phyloP scores from a whole-genome alignment of 2,113 vertebrate species.

The Callopanchax toddi region DNA sequence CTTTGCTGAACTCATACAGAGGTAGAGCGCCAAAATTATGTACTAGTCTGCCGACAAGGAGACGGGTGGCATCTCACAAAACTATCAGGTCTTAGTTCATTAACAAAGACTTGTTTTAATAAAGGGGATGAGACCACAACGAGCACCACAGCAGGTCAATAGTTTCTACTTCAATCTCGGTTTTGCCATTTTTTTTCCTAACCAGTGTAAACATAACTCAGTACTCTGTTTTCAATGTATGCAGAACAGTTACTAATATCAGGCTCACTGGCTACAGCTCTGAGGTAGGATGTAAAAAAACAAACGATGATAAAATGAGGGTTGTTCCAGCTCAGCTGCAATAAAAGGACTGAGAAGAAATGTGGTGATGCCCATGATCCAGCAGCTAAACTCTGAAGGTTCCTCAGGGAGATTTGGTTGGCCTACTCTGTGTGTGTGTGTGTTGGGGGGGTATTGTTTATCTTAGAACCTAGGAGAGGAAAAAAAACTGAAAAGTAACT shows the following conservation, averaged over 20 bases:
- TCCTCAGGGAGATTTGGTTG: slow-evolving; percentile 33
- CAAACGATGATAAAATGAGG: neutral
- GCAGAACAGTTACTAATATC: slow-evolving; percentile 34
- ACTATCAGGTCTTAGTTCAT: slow-evolving; percentile 38
- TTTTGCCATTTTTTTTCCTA: slow-evolving; percentile 5
- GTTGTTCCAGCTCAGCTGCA: slow-evolving; percentile 50
- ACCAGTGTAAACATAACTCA: slow-evolving; percentile 54
- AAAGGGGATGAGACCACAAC: slow-evolving; percentile 40
- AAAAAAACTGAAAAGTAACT: slow-evolving; percentile 29
- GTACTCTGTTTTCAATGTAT: slow-evolving; percentile 45
- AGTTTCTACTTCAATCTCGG: slow-evolving; percentile 1
- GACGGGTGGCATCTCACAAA: slow-evolving; percentile 42
- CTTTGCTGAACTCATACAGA: slow-evolving; percentile 72
- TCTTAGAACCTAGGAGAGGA: neutral
- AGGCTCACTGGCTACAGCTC: slow-evolving; percentile 57
- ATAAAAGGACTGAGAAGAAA: slow-evolving; percentile 58
- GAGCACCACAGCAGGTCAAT: slow-evolving; percentile 56
- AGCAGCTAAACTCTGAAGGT: slow-evolving; percentile 26
- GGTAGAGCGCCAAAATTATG: slow-evolving; percentile 71
- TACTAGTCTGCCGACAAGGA: slow-evolving; percentile 40
- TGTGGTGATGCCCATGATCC: slow-evolving; percentile 19
- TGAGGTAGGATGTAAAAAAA: slow-evolving; percentile 67
- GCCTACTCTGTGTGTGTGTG: slow-evolving; percentile 5
- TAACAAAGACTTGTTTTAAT: slow-evolving; percentile 44
- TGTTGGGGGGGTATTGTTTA: slow-evolving; percentile 12